Evolutionary conservation across 1,140 invertebrate species (phyloP).

Genomic region (Trissolcus basalis): DNA sequence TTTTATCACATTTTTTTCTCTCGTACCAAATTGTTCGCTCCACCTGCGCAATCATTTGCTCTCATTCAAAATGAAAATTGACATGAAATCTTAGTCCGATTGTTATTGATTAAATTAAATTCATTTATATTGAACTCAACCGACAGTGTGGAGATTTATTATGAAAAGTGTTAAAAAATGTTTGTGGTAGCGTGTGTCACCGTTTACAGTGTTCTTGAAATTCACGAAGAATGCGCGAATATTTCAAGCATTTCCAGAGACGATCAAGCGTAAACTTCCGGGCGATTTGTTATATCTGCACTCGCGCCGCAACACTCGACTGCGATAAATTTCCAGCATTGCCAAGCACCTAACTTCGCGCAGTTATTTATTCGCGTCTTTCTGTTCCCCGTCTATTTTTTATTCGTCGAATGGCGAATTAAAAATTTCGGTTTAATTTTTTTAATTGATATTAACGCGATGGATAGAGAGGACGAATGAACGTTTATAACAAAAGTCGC

Average conservation of each 20-base stretch:
- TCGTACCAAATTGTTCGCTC: constrained; percentile 31
- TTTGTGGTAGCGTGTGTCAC: constrained; percentile 14
- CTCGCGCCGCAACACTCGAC: constrained; percentile 44
- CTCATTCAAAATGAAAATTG: constrained; percentile 44
- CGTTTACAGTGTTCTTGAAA: constrained; percentile 34
- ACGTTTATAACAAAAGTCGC: constrained; percentile 27
- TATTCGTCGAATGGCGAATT: constrained; percentile 36
- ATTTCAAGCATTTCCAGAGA: constrained; percentile 50
- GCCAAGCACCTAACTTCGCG: constrained; percentile 45
- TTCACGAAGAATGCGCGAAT: constrained; percentile 40
- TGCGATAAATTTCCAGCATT: constrained; percentile 54
- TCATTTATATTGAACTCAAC: too few relatives aligned
- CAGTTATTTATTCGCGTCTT: constrained; percentile 43
- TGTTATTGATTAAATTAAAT: too few relatives aligned
- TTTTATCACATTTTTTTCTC: constrained; percentile 6
- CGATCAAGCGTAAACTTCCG: constrained; percentile 61
- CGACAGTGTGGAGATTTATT: too few relatives aligned
- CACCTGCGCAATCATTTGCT: constrained; percentile 30
- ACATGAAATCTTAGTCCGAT: too few relatives aligned
- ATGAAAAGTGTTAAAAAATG: constrained; percentile 37
- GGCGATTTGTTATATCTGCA: constrained; percentile 59
- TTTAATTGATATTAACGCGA: constrained; percentile 45
- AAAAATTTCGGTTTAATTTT: constrained; percentile 34
- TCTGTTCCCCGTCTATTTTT: constrained; percentile 7
- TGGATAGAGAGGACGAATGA: constrained; percentile 23